Conservation (phyloP, 2,113 vertebrate genomes). For the Sceloporus tristichus region DNA sequence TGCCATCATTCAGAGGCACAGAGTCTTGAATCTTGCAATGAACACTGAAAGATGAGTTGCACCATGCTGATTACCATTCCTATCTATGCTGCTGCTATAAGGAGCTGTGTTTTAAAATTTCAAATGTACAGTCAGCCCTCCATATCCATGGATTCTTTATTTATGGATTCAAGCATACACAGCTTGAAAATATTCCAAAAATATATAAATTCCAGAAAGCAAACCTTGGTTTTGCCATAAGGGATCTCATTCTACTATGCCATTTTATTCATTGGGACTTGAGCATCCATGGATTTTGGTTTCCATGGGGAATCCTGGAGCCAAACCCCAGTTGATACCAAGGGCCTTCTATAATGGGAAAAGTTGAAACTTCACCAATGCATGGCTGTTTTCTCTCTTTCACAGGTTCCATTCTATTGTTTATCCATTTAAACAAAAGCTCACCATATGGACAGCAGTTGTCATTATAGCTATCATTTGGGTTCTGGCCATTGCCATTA, state of each 20-base stretch:
- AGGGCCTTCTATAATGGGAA: too few relatives aligned
- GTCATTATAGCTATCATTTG: slow-evolving; percentile 86
- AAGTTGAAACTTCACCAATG: not conserved
- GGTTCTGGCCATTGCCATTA: slow-evolving; percentile 89
- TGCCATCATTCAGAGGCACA: not conserved
- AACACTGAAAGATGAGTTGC: not conserved
- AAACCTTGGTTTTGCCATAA: too few relatives aligned
- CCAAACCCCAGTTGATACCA: too few relatives aligned
- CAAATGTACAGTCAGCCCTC: not conserved
- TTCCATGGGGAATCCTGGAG: too few relatives aligned
- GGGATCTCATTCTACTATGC: too few relatives aligned
- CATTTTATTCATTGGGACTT: too few relatives aligned
- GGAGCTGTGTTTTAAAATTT: not conserved
- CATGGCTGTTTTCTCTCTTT: not conserved
- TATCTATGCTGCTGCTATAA: not conserved
- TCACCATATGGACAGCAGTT: slow-evolving; percentile 81
- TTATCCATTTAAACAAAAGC: slow-evolving; percentile 92
- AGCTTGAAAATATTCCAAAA: too few relatives aligned
- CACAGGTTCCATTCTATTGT: slow-evolving; percentile 89
- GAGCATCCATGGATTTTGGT: too few relatives aligned
- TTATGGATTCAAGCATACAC: too few relatives aligned
- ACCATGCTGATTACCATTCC: not conserved
- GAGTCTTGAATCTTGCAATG: not conserved
- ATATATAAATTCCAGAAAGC: too few relatives aligned
- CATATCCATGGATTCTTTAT: too few relatives aligned